A percentile compares a stretch with the other conserved stretches of the same genome.
phyloP scores from a whole-genome alignment of 2,888 invertebrate genomes.

The Gymnocheta viridis region DNA sequence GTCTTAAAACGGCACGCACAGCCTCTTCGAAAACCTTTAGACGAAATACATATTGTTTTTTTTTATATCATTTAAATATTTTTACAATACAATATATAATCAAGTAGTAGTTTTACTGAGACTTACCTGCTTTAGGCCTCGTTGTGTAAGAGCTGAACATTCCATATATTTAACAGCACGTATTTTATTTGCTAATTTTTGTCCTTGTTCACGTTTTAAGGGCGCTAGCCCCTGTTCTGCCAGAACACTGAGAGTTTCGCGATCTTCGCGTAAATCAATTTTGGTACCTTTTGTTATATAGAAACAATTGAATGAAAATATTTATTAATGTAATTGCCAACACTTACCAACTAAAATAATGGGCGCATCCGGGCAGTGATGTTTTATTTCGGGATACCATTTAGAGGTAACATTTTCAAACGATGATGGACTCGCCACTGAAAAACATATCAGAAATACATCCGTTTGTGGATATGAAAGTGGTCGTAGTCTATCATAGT shows the following conservation, averaged over 20 bases:
- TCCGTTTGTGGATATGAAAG: slow-evolving; percentile 99
- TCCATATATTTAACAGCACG: slow-evolving; percentile 99
- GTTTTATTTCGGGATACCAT: slow-evolving; percentile 99
- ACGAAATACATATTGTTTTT: slow-evolving; percentile 38
- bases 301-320: neutral
- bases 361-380: slow-evolving; percentile 99
- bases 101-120: slow-evolving; percentile 69
- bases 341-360: slow-evolving; percentile 97
- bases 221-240: slow-evolving; percentile 97
- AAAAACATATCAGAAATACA: slow-evolving; percentile 99
- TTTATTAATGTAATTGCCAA: neutral
- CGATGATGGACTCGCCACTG: slow-evolving; percentile 99
- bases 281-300: slow-evolving; percentile 89
- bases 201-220: slow-evolving; percentile 98
- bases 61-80: slow-evolving; percentile 20
- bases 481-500: slow-evolving; percentile 97
- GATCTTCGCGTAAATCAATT: slow-evolving; percentile 98
- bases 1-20: slow-evolving; percentile 97
- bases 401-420: slow-evolving; percentile 99
- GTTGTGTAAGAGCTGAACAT: slow-evolving; percentile 99
- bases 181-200: slow-evolving; percentile 99
- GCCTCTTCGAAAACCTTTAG: slow-evolving; percentile 99
- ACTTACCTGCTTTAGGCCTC: slow-evolving; percentile 94
- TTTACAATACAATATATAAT: neutral
- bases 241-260: slow-evolving; percentile 94